Conservation (phyloP, 2,113 vertebrate genomes). For the Sisor rabdophorus region DNA sequence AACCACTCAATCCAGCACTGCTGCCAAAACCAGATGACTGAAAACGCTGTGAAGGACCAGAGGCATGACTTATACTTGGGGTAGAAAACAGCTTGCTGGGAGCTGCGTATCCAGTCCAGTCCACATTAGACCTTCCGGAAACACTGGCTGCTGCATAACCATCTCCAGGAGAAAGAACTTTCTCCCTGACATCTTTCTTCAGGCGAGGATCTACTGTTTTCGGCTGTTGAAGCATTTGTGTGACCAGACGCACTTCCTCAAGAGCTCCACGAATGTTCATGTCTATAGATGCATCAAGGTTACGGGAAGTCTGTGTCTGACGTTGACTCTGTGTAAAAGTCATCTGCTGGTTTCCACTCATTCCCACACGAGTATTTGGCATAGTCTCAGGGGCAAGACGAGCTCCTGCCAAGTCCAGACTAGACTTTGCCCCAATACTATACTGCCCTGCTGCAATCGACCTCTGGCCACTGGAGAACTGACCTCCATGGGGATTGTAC, state of each 20-base stretch:
- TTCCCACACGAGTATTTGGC: slow-evolving; percentile 40
- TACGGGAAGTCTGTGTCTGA: slow-evolving; percentile 49
- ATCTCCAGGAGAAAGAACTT: slow-evolving; percentile 23
- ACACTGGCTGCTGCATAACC: slow-evolving; percentile 28
- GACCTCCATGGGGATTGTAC: slow-evolving; percentile 81
- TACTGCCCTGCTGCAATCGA: slow-evolving; percentile 66
- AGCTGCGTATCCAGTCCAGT: slow-evolving; percentile 55
- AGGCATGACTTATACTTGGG: slow-evolving; percentile 42
- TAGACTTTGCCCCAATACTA: slow-evolving; percentile 62
- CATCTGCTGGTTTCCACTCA: slow-evolving; percentile 54
- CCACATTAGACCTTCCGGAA: slow-evolving; percentile 38
- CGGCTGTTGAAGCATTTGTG: slow-evolving; percentile 65
- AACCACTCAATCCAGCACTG: slow-evolving; percentile 33
- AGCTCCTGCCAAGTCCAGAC: slow-evolving; percentile 65
- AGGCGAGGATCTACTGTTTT: slow-evolving; percentile 57
- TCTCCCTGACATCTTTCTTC: slow-evolving; percentile 62
- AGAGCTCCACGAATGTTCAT: slow-evolving; percentile 63
- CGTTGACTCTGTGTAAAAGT: slow-evolving; percentile 62
- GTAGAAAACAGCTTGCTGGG: slow-evolving; percentile 36
- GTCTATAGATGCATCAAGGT: slow-evolving; percentile 58
- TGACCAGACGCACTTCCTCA: slow-evolving; percentile 69
- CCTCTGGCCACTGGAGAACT: slow-evolving; percentile 68
- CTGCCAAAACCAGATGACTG: slow-evolving; percentile 49
- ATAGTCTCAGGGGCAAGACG: slow-evolving; percentile 54
- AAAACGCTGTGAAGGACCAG: slow-evolving; percentile 48